phyloP scores from a whole-genome alignment of 2,113 vertebrate species.

The Hiodon alosoides region DNA sequence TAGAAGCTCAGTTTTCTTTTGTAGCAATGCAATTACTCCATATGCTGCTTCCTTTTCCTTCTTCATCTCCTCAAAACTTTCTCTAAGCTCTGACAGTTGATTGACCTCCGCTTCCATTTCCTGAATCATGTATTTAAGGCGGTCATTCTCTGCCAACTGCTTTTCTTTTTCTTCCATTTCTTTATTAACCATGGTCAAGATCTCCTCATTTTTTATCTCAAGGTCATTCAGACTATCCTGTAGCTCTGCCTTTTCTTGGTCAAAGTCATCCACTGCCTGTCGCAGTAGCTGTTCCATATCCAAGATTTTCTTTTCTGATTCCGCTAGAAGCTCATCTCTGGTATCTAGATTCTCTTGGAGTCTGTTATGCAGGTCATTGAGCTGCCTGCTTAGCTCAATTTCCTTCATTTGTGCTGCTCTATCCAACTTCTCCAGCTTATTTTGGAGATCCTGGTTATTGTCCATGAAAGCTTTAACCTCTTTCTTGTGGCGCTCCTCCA shows the following conservation, averaged over 20 bases:
- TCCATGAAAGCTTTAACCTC: slow-evolving; percentile 50
- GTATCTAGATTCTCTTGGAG: slow-evolving; percentile 54
- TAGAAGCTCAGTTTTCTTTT: slow-evolving; percentile 5
- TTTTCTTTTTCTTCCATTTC: slow-evolving; percentile 54
- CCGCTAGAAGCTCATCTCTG: slow-evolving; percentile 45
- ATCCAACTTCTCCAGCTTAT: slow-evolving; percentile 56
- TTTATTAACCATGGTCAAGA: slow-evolving; percentile 36
- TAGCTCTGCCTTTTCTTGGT: slow-evolving; percentile 60
- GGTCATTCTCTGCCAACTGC: slow-evolving; percentile 55
- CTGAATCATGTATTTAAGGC: slow-evolving; percentile 55
- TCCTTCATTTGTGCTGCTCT: slow-evolving; percentile 55
- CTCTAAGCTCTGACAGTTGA: slow-evolving; percentile 34
- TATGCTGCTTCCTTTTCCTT: slow-evolving; percentile 16
- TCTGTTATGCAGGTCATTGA: slow-evolving; percentile 57
- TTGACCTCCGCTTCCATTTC: slow-evolving; percentile 47
- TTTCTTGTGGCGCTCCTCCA: slow-evolving; percentile 62
- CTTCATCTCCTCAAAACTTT: slow-evolving; percentile 1
- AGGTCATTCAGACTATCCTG: slow-evolving; percentile 47
- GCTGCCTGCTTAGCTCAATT: slow-evolving; percentile 54
- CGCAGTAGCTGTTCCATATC: slow-evolving; percentile 53
- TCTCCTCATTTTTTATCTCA: slow-evolving; percentile 49
- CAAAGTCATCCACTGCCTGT: slow-evolving; percentile 56
- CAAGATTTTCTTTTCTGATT: slow-evolving; percentile 45
- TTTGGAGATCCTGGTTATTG: slow-evolving; percentile 66
- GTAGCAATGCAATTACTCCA: background rate